Evolutionary conservation across 2,888 invertebrate genomes (phyloP).

Genomic region (Poecilobothrus nobilitatus): DNA sequence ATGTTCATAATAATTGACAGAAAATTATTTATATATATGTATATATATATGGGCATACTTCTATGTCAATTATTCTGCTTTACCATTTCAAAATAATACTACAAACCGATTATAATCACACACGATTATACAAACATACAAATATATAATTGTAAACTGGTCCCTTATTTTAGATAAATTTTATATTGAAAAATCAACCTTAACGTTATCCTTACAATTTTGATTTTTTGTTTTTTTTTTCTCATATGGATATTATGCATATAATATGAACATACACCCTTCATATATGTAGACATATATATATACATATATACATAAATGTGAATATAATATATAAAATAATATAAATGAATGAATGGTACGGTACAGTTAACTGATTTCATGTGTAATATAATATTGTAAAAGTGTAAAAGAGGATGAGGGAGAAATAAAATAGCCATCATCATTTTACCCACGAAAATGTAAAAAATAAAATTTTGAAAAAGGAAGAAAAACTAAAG

Average conservation of each 20-base stretch:
- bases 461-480: neutral
- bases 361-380: conserved; percentile 6
- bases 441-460: conserved; percentile 18
- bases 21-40: neutral
- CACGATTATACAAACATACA: too few species aligned
- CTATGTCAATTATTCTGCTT: too few species aligned
- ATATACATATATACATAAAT: neutral
- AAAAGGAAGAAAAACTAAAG: neutral
- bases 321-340: neutral
- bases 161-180: neutral
- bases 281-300: neutral
- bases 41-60: neutral
- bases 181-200: conserved; percentile 6
- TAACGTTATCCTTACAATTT: neutral
- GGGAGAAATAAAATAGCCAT: conserved; percentile 16
- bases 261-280: neutral
- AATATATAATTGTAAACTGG: neutral
- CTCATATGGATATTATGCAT: neutral
- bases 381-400: neutral
- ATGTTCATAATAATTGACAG: neutral
- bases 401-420: neutral
- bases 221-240: neutral
- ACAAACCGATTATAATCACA: too few species aligned
- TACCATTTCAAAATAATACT: too few species aligned
- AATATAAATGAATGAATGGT: neutral